These are phyloP conservation scores for Drosophila repletoides DNA, from an alignment of 1,140 invertebrate species.

Conservation along the genomic window DNA sequence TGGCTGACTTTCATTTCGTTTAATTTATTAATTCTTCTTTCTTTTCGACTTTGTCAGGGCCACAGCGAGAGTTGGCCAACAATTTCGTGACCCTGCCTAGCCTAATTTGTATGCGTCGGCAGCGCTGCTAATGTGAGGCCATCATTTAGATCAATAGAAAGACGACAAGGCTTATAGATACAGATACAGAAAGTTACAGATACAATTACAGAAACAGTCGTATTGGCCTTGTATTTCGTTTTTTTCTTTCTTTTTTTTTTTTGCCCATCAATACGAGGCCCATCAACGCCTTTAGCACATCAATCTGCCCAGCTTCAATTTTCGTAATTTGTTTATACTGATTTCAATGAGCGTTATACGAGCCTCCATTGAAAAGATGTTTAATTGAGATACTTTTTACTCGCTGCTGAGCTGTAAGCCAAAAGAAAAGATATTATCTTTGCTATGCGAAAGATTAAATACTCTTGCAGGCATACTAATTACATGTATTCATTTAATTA, in stretches of 20 bases:
- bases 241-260: constrained; percentile 3
- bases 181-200: constrained; percentile 37
- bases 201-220: constrained; percentile 12
- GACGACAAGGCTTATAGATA: constrained; percentile 29
- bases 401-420: constrained; percentile 18
- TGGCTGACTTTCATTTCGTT: constrained; percentile 56
- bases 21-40: constrained; percentile 74
- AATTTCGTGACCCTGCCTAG: constrained; percentile 3
- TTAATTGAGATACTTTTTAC: constrained; percentile 63
- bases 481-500: too few species aligned
- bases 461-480: neutral
- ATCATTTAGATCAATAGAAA: constrained; percentile 76
- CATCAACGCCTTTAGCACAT: constrained; percentile 51
- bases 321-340: constrained; percentile 73
- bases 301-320: constrained; percentile 54
- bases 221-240: constrained; percentile 25
- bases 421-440: neutral
- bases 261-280: constrained; percentile 14
- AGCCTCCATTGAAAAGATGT: constrained; percentile 20
- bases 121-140: constrained; percentile 70
- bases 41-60: constrained; percentile 19
- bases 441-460: neutral
- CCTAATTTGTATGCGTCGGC: constrained; percentile 75
- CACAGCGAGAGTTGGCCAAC: constrained; percentile 1
- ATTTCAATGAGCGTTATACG: constrained; percentile 39